Evolutionary conservation across 2,113 vertebrate species (phyloP).

Genomic region (Otus sunia): DNA sequence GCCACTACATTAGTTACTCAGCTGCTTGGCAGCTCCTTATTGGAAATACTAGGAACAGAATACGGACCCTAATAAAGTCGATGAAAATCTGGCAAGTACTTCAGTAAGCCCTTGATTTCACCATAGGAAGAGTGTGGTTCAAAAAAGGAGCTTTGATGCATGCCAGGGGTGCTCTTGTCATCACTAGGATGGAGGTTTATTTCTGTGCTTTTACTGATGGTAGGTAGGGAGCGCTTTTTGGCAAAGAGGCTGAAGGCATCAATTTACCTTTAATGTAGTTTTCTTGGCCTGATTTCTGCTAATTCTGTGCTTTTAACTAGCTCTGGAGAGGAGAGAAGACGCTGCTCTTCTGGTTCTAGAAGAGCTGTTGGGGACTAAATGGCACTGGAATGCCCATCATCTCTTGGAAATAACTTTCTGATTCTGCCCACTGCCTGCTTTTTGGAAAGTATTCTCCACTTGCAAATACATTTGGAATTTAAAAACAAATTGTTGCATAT

Average conservation of each 20-base stretch:
- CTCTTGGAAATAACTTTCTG: background rate
- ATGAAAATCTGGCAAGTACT: constrained; percentile 13
- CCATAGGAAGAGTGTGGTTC: background rate
- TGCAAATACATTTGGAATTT: background rate
- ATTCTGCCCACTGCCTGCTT: background rate
- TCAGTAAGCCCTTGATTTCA: constrained; percentile 7
- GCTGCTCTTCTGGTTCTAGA: background rate
- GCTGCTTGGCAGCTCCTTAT: constrained; percentile 45
- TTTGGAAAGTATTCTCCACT: background rate
- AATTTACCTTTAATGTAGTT: constrained; percentile 2
- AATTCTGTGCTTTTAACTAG: background rate
- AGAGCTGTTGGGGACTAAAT: background rate
- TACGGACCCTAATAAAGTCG: background rate
- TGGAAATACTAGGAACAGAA: constrained; percentile 34
- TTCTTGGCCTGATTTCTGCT: background rate
- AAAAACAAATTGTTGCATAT: background rate
- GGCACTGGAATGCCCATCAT: background rate
- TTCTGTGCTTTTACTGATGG: background rate
- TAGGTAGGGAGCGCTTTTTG: constrained; percentile 5
- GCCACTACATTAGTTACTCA: constrained; percentile 35
- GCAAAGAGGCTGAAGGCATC: background rate
- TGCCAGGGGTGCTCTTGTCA: constrained; percentile 34
- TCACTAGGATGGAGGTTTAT: background rate
- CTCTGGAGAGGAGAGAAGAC: background rate
- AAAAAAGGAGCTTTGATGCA: background rate